A percentile compares a stretch with the other conserved stretches of the same genome.
Evolutionary conservation across 2,797 vertebrate genomes (phyloP).

Genomic region (Graptemys geographica): DNA sequence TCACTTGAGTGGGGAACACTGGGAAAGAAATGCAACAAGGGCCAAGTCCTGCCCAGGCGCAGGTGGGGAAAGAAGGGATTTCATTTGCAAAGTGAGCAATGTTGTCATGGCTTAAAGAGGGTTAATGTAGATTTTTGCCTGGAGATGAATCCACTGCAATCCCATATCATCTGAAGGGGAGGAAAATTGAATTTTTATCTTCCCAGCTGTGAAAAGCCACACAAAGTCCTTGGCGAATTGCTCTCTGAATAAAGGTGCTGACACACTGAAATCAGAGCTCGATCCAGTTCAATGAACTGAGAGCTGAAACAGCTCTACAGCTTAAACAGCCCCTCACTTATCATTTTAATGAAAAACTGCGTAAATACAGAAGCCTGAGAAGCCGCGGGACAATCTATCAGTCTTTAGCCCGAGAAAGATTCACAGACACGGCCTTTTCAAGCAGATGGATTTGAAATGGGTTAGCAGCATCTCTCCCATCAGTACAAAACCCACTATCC

Average conservation of each 20-base stretch:
- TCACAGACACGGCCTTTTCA: slow-evolving; percentile 3
- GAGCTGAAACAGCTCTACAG: neutral
- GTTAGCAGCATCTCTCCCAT: neutral
- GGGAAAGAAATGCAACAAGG: neutral
- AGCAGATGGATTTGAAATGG: neutral
- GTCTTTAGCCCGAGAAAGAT: neutral
- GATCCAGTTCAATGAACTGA: neutral
- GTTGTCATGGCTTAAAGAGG: neutral
- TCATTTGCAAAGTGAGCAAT: neutral
- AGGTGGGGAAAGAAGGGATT: neutral
- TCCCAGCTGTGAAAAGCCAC: neutral
- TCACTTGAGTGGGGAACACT: neutral
- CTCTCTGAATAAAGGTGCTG: neutral
- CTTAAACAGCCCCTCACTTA: neutral
- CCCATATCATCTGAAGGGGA: neutral
- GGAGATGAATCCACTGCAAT: neutral
- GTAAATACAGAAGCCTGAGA: neutral
- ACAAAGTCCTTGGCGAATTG: neutral
- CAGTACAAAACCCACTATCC: neutral
- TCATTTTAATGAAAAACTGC: neutral
- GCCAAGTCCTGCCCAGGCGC: neutral
- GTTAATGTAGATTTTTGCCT: neutral
- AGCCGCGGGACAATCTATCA: neutral
- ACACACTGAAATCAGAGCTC: neutral
- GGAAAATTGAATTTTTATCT: slow-evolving; percentile 19